phyloP scores from a whole-genome alignment of 2,888 invertebrate genomes.

The Mystacides longicornis region DNA sequence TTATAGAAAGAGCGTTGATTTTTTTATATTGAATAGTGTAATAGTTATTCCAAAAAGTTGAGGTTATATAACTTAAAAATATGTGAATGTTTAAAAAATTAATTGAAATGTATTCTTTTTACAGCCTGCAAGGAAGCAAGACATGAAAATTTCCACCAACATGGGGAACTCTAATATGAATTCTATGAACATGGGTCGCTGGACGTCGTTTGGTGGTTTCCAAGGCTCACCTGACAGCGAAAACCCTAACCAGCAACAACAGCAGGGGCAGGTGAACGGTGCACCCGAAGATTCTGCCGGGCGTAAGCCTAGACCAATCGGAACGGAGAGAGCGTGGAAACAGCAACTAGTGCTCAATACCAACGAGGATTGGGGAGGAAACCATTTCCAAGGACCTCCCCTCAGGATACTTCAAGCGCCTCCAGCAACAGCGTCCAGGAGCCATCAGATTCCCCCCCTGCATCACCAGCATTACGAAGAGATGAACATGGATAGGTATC shows the following conservation, averaged over 20 bases:
- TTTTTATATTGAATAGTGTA: too few species aligned
- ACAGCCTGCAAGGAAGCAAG: constrained; percentile 20
- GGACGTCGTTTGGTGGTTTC: constrained; percentile 19
- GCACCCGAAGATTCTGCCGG: constrained; percentile 28
- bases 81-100: too few species aligned
- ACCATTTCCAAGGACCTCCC: constrained; percentile 24
- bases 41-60: too few species aligned
- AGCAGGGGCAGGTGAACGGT: constrained; percentile 27
- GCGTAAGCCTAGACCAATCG: constrained; percentile 68
- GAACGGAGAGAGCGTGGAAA: constrained; percentile 74
- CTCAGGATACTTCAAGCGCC: constrained; percentile 7
- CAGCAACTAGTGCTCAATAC: constrained; percentile 29
- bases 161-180: constrained; percentile 32
- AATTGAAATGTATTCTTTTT: constrained; percentile 6
- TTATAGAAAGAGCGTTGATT: too few species aligned
- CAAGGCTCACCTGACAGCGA: constrained; percentile 11
- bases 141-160: constrained; percentile 22
- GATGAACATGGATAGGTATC: constrained; percentile 29
- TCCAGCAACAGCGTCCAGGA: constrained; percentile 19
- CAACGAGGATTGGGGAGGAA: constrained; percentile 28
- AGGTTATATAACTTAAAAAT: too few species aligned
- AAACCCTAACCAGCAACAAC: constrained; percentile 10
- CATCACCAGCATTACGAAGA: constrained; percentile 35
- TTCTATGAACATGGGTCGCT: constrained; percentile 41
- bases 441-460: constrained; percentile 23